These are phyloP conservation scores for Coptodon rendalli DNA, from an alignment of 2,113 vertebrate species.

Conservation along the genomic window DNA sequence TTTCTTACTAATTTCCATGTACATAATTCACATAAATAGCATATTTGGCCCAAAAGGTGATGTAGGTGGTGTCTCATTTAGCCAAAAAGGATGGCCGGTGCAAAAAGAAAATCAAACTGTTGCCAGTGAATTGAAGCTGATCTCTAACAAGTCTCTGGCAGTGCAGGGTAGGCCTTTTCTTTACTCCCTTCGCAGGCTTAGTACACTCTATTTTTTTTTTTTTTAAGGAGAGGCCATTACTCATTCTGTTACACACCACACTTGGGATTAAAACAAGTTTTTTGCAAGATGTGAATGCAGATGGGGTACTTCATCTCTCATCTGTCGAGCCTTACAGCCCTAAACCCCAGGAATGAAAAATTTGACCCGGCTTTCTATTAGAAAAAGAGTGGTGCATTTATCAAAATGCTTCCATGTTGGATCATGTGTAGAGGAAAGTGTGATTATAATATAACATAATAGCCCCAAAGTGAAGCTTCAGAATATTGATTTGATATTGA, in stretches of 20 bases:
- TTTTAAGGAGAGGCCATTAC: neutral
- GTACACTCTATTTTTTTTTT: neutral
- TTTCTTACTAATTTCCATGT: slow-evolving; percentile 14
- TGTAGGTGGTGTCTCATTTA: neutral
- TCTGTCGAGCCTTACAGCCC: neutral
- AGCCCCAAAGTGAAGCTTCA: slow-evolving; percentile 2
- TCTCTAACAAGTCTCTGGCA: neutral
- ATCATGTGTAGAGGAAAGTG: neutral
- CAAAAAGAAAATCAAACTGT: neutral
- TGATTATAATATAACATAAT: neutral
- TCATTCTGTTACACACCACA: neutral
- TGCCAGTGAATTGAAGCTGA: neutral
- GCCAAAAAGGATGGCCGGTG: neutral
- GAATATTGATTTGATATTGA: neutral
- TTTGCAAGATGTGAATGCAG: neutral
- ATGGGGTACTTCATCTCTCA: neutral
- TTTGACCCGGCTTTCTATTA: neutral
- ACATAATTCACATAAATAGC: neutral
- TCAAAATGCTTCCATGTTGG: neutral
- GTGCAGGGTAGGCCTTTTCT: slow-evolving; percentile 11
- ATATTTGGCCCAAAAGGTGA: neutral
- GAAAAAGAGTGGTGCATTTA: neutral
- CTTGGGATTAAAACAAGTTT: neutral
- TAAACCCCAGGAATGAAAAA: neutral
- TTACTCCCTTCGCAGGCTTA: neutral